Evolutionary conservation across 2,888 invertebrate genomes (phyloP), one percentile per base, ranked within the genome.

Genomic region (Neelides folsomi): DNA sequence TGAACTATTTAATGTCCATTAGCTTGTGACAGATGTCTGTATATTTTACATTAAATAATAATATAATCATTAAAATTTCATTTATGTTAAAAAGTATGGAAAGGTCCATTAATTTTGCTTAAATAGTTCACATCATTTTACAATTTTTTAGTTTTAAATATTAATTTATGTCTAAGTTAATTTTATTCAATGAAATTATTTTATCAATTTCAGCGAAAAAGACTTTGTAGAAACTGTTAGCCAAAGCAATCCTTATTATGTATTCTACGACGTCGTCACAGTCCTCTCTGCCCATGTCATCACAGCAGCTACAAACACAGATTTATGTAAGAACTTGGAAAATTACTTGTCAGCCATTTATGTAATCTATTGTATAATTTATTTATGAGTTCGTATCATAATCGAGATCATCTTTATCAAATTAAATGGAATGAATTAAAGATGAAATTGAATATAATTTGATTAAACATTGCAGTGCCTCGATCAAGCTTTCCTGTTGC

Each of bases 201-300:
- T 40, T 50, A 13, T 10, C 19, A 51, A 13, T 50, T 55, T 10
- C 35, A 64, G 64, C 50, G 61, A 62, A 40, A 49, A 56, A 19
- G 62, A 63, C 10, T 53, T 64, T 8, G 50, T 50, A n/a, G 61
- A 62, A 13, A 58, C 62, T n/a, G 52, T 53, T 4, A 37, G 51
- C n/a, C 45, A 56, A 13, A 47, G 41, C 16, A 60, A 64, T 47
- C 51, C 56, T 6, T 53, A 61, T 46, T 51, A 53, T 2, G 51
- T 63, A 8, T 64, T 63, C 49, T 64, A 64, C 44, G 64, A 64
- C 54, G 60, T 60, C 4, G 60, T 64, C 7, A 58, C 61, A 12
- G 59, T 62, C 12, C 55, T 62, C 1, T 57, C 62, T 8, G 53
- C 62, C 8, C 59, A 61, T 52, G 54, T 61, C 16, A 55, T 64